Evolutionary conservation across 2,113 vertebrate species (phyloP).

Genomic region (Ibidorhyncha struthersii): DNA sequence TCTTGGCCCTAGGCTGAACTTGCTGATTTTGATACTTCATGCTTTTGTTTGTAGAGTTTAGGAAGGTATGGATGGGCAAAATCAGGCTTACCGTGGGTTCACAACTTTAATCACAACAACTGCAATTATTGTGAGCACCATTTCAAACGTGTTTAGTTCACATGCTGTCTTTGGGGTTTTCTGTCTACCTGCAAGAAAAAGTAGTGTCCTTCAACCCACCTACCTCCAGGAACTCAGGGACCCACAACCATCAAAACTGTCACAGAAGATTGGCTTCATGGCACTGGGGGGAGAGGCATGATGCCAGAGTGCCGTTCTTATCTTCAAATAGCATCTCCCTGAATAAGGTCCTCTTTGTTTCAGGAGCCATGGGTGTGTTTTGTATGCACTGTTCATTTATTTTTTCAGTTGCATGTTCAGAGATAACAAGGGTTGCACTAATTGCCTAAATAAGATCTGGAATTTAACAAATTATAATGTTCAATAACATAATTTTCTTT

Average conservation of each 20-base stretch:
- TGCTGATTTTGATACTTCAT: neutral
- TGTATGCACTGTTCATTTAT: neutral
- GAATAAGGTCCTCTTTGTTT: constrained; percentile 44
- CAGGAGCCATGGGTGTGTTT: neutral
- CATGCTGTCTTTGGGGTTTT: neutral
- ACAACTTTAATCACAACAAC: neutral
- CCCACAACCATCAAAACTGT: constrained; percentile 1
- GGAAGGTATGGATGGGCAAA: neutral
- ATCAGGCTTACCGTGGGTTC: neutral
- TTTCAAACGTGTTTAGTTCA: neutral
- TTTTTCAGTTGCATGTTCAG: constrained; percentile 33
- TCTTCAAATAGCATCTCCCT: constrained; percentile 26
- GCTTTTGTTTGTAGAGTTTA: neutral
- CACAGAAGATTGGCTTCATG: constrained; percentile 7
- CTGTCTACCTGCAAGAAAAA: neutral
- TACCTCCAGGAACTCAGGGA: neutral
- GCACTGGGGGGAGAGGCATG: neutral
- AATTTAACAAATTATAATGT: constrained; percentile 36
- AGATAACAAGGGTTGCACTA: constrained; percentile 31
- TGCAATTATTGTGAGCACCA: neutral
- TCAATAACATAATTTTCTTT: constrained; percentile 26
- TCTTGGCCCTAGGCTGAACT: neutral
- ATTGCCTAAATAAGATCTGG: constrained; percentile 45
- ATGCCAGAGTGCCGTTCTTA: neutral
- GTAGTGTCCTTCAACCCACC: neutral